Evolutionary conservation across 2,888 invertebrate species (phyloP).

Genomic region (Axea sp.): DNA sequence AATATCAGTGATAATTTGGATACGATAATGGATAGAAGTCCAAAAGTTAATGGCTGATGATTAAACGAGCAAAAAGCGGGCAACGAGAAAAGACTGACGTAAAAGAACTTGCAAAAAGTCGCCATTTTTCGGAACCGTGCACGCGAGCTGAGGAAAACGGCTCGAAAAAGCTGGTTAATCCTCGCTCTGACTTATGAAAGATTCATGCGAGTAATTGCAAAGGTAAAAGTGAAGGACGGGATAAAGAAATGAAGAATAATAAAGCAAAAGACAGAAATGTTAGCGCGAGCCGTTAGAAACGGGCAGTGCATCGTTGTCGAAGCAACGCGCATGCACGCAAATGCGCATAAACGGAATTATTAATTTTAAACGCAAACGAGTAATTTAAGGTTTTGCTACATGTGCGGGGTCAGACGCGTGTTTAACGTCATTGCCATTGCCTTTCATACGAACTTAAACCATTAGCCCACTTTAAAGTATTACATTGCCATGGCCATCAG

Average conservation of each 20-base stretch:
- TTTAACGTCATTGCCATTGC: slow-evolving; percentile 24
- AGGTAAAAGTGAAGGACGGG: slow-evolving; percentile 50
- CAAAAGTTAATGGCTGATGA: slow-evolving; percentile 34
- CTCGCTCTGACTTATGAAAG: slow-evolving; percentile 36
- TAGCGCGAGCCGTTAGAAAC: slow-evolving; percentile 18
- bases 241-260: slow-evolving; percentile 37
- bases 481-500: slow-evolving; percentile 47
- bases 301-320: neutral
- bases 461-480: slow-evolving; percentile 54
- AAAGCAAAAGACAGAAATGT: slow-evolving; percentile 3
- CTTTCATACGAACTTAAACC: slow-evolving; percentile 27
- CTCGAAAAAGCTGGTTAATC: slow-evolving; percentile 15
- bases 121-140: slow-evolving; percentile 29
- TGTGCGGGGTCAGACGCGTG: no score
- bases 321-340: slow-evolving; percentile 16
- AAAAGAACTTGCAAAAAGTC: slow-evolving; percentile 15
- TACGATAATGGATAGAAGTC: slow-evolving; percentile 20
- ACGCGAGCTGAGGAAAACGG: slow-evolving; percentile 26
- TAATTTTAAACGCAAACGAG: slow-evolving; percentile 14
- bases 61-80: slow-evolving; percentile 22
- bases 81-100: slow-evolving; percentile 18
- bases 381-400: no score
- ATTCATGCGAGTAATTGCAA: slow-evolving; percentile 41
- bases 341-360: slow-evolving; percentile 13
- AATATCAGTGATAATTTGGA: slow-evolving; percentile 28